A percentile compares a stretch with the other conserved stretches of the same genome.
Conservation (phyloP, 2,113 vertebrate genomes). For the Sapayoa aenigma region DNA sequence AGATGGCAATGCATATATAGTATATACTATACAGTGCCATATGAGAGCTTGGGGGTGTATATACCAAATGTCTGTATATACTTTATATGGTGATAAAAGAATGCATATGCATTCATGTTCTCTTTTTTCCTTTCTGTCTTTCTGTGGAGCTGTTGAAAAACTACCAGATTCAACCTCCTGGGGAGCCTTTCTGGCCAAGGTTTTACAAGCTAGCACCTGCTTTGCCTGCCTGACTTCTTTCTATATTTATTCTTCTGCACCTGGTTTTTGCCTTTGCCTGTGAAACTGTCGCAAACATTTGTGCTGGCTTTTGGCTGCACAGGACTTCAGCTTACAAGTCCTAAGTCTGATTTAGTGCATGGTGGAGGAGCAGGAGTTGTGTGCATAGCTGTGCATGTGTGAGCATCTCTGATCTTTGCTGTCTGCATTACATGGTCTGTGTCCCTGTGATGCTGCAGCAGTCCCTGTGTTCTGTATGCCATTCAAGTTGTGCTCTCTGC, state of each 20-base stretch:
- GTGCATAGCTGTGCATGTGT: background rate
- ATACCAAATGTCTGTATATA: conserved; percentile 50
- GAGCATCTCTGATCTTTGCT: background rate
- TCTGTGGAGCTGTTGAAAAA: conserved; percentile 51
- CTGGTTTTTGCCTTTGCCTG: conserved; percentile 30
- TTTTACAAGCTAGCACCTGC: conserved; percentile 52
- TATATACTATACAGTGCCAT: background rate
- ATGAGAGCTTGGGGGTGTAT: conserved; percentile 15
- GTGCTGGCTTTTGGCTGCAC: background rate
- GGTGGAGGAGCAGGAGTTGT: background rate
- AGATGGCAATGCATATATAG: background rate
- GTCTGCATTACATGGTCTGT: background rate
- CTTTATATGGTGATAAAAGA: conserved; percentile 30
- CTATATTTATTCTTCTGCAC: conserved; percentile 48
- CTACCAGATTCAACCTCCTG: conserved; percentile 58
- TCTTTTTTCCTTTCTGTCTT: conserved; percentile 23
- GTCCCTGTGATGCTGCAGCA: background rate
- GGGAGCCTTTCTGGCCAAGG: conserved; percentile 53
- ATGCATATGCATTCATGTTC: conserved; percentile 53
- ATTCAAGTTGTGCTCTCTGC: background rate
- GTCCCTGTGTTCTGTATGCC: background rate
- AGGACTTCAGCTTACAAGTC: conserved; percentile 26
- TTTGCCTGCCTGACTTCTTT: conserved; percentile 36
- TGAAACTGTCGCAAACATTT: conserved; percentile 18
- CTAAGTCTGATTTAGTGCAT: background rate